A percentile compares a stretch with the other conserved stretches of the same genome.
These are phyloP conservation scores for Podarcis cretensis DNA, from an alignment of 2,113 vertebrate species.

Conservation along the genomic window DNA sequence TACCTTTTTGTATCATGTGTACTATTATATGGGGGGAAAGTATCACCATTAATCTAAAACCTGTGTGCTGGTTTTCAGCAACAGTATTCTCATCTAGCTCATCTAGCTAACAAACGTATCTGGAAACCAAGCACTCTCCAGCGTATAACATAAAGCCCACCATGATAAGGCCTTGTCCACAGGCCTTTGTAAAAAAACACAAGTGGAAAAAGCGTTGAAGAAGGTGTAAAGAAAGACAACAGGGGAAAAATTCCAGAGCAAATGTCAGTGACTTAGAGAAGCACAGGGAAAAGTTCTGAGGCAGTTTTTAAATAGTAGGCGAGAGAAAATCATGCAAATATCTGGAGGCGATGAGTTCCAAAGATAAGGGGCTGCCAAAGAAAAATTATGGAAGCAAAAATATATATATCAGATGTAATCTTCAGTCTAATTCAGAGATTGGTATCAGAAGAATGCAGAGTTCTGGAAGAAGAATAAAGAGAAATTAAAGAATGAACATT, in stretches of 20 bases:
- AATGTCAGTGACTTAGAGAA: background rate
- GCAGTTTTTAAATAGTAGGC: background rate
- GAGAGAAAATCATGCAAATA: background rate
- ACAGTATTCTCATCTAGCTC: background rate
- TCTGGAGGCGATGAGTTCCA: background rate
- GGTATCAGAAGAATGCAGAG: background rate
- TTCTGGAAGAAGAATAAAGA: background rate
- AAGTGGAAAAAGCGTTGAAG: background rate
- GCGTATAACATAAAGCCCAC: background rate
- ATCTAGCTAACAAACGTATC: too few relatives aligned
- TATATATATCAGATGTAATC: background rate
- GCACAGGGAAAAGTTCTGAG: background rate
- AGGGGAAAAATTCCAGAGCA: background rate
- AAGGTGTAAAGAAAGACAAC: background rate
- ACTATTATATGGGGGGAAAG: too few relatives aligned
- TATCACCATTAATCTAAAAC: background rate
- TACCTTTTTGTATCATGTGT: background rate
- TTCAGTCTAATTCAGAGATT: background rate
- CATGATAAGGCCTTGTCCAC: background rate
- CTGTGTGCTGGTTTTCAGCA: background rate
- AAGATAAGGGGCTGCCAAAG: background rate
- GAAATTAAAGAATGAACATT: background rate
- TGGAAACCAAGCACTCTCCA: too few relatives aligned
- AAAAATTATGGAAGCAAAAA: background rate
- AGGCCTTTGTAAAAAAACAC: background rate